Base-by-base conservation (phyloP, 2,888 invertebrate species). In the Drosophila gaucha region DNA sequence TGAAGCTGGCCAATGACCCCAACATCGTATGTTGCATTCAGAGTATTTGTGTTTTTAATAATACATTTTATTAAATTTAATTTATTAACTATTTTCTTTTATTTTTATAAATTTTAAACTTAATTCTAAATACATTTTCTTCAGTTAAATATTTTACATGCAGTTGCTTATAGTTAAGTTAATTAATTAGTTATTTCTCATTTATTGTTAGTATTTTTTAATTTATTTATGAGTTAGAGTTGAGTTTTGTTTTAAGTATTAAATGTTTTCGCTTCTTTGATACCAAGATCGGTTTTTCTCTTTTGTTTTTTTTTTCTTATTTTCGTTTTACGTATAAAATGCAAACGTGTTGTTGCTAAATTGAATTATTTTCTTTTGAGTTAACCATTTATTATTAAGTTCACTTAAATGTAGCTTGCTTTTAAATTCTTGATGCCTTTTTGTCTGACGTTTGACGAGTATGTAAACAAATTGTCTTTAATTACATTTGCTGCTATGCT, bases 21-120 rank as follows among this genome's bases (percentile, higher is more conserved):
- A 9, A 12, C n/a, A n/a, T n/a, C n/a, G 9, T 12, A 22, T 9
- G 22, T 3, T 9, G 12, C 12, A 12, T n/a, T 6, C 10, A 38
- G 22, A 20, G 3, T 6, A 0, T 12, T 10, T 5, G 2, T 0
- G 6, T 0, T 69, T 74, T 78, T 83, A 56, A 73, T 82, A 79
- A 79, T 89, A 89, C 89, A 89, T 79, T 89, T 90, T 90, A 86
- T 90, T 86, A 83, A 80, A 79, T 89, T 88, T 71, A 76, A 78
- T 83, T 90, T 77, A 75, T 79, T 89, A 86, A 72, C 84, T 87
- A 87, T 52, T 18, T 56, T 33, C 65, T 67, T 67, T 30, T 16
- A 62, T 65, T 67, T 76, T 31, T 52, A 74, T 86, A 75, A 75
- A 50, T 62, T 67, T 50, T 67, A 72, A 41, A 50, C 78, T 84